Evolutionary conservation across 2,113 vertebrate genomes (phyloP), one percentile per base, ranked within the genome.

Genomic region (Rhynchopsitta pachyrhyncha): DNA sequence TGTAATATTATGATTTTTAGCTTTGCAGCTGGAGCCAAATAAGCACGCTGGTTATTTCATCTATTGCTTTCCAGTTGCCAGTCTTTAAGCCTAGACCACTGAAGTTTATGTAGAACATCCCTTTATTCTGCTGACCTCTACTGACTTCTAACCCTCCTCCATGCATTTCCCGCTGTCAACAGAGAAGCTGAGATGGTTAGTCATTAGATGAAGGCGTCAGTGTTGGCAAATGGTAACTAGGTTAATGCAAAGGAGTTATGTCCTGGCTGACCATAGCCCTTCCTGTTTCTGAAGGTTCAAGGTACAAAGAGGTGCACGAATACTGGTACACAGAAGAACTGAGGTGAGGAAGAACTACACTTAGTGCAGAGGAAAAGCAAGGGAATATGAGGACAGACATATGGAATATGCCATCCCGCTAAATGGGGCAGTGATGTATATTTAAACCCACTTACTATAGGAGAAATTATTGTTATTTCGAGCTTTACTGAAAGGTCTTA

Each of bases 401-500:
- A 70, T 20, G 17, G 82, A 46, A 28, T 47, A 67, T 6, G 27
- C 55, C 29, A n/a, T 59, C 17, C 23, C 22, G 8, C 9, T 41
- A 90, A 68, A 79, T 59, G 33, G 8, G 47, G 31, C 4, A 74
- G 24, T 4, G 9, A 77, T 31, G 10, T 44, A 81, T 90, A 93
- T 93, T 88, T 57, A 60, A 88, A 88, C 33, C 23, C 11, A 55
- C 25, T 63, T 68, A 13, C 31, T 68, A 19, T 42, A 64, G 50
- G 12, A 91, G 5, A 70, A 92, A 60, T 22, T 23, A 47, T 8
- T 16, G 23, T 46, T 75, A 68, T 85, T 91, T 94, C 62, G 35
- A 71, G 23, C 52, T 85, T 87, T 82, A 93, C 84, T 64, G 37
- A 94, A 91, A 94, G 70, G 33, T 74, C 52, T 59, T 25, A 79